Base-by-base conservation (phyloP, 1,140 invertebrate species). In the Cyclargus thomasi region DNA sequence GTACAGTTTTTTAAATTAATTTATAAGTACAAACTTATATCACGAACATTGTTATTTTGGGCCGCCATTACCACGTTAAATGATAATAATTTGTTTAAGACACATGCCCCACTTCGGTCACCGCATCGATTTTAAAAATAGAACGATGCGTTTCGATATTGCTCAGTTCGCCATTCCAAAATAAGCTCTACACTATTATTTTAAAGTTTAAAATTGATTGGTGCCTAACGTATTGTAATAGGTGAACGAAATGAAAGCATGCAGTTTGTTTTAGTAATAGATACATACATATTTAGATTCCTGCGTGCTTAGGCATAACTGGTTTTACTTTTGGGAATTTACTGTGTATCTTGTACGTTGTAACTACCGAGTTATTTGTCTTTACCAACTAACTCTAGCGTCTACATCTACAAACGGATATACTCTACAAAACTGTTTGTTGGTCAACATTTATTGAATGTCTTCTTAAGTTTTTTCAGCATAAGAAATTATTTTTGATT, bases 41-140 rank as follows among this genome's bases (percentile, higher is more conserved):
- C 4, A 7, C 8, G 1, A 29, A 29, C 29, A 5, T 1, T 1
- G 29, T 29, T 47, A 47, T 47, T 47, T 67, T 68, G 65, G 69
- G 63, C 59, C 64, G 14, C 55, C 59, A 70, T 70, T 74, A 75
- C 65, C 67, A 39, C 64, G 68, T 70, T 79, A 77, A 82, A 70
- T 78, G 73, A 74, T 83, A 70, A 76, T 74, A 81, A 87, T 81
- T 82, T 83, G 77, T 79, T 74, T 76, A 77, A 77, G 74, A 78
- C 79, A 80, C 74, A 77, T 80, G 81, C 74, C 77, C 81, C 77
- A 83, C 80, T 85, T 81, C 75, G 83, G 81, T 80, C 81, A 79
- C 79, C 80, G 80, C 85, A 87, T 85, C 81, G 85, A 85, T 84
- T 85, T 82, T 83, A 85, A 85, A 85, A 85, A 85, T 85, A 85